phyloP scores from a whole-genome alignment of 1,140 invertebrate genomes.

The Drosophila pruinosa region DNA sequence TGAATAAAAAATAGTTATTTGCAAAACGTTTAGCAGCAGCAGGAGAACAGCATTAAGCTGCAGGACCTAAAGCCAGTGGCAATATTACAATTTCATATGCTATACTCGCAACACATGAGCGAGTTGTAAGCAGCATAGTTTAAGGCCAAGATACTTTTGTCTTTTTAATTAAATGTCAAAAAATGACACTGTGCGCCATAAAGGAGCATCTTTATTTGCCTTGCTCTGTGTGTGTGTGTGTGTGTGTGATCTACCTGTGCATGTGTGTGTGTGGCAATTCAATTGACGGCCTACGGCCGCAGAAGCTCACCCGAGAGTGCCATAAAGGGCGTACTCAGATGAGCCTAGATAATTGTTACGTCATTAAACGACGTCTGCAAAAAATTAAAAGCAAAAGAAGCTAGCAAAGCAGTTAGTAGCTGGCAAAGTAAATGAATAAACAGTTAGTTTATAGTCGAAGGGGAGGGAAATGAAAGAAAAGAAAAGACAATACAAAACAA shows the following conservation, averaged over 20 bases:
- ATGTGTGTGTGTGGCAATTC: constrained; percentile 46
- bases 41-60: constrained; percentile 20
- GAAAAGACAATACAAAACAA: background rate
- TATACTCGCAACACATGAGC: background rate
- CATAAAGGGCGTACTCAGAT: constrained; percentile 59
- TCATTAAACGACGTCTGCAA: constrained; percentile 57
- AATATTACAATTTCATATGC: constrained; percentile 4
- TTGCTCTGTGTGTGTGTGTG: background rate
- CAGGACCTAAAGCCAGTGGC: constrained; percentile 14
- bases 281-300: constrained; percentile 63
- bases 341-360: constrained; percentile 76
- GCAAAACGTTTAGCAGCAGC: constrained; percentile 70
- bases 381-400: constrained; percentile 34
- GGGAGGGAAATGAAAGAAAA: background rate
- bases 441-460: background rate
- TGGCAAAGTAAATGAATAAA: constrained; percentile 6
- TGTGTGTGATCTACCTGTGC: background rate
- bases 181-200: constrained; percentile 36
- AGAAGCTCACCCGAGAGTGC: constrained; percentile 71
- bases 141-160: constrained; percentile 26
- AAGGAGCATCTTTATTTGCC: constrained; percentile 41
- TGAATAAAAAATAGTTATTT: constrained; percentile 81
- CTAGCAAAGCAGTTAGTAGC: constrained; percentile 35
- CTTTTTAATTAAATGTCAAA: constrained; percentile 51
- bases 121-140: background rate